phyloP scores from a whole-genome alignment of 1,140 invertebrate species.

The Bombus difficillimus region DNA sequence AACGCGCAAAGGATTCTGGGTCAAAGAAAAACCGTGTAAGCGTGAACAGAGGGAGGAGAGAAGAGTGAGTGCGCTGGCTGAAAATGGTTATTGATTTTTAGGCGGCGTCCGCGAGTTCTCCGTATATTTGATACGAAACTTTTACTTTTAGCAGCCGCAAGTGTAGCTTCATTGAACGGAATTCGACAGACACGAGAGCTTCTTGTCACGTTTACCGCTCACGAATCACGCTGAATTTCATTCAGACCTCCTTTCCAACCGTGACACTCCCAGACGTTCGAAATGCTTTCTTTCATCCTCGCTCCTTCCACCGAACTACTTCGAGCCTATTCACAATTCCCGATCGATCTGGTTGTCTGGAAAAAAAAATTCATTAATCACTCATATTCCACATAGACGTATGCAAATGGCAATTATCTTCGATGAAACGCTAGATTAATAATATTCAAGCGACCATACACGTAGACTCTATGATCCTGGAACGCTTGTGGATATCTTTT shows the following conservation, averaged over 20 bases:
- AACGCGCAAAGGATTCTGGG: slow-evolving; percentile 28
- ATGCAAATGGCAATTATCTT: background rate
- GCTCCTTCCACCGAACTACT: background rate
- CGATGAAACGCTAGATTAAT: no score
- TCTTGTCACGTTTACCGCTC: background rate
- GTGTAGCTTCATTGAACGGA: background rate
- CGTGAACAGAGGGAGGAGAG: background rate
- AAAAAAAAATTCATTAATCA: background rate
- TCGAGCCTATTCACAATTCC: background rate
- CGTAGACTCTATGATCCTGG: no score
- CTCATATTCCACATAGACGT: background rate
- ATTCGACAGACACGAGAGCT: slow-evolving; percentile 5
- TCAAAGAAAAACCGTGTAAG: slow-evolving; percentile 26
- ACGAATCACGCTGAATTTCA: background rate
- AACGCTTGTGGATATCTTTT: background rate
- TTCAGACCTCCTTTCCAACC: slow-evolving; percentile 13
- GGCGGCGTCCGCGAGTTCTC: background rate
- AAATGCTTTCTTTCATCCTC: background rate
- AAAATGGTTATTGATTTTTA: slow-evolving; percentile 45
- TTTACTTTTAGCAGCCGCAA: slow-evolving; percentile 1
- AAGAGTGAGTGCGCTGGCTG: background rate
- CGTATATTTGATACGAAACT: background rate
- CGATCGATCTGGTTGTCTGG: background rate
- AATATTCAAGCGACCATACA: no score
- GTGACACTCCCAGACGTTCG: background rate